Conservation (phyloP, 2,113 vertebrate genomes). For the Cyprinus carpio region DNA sequence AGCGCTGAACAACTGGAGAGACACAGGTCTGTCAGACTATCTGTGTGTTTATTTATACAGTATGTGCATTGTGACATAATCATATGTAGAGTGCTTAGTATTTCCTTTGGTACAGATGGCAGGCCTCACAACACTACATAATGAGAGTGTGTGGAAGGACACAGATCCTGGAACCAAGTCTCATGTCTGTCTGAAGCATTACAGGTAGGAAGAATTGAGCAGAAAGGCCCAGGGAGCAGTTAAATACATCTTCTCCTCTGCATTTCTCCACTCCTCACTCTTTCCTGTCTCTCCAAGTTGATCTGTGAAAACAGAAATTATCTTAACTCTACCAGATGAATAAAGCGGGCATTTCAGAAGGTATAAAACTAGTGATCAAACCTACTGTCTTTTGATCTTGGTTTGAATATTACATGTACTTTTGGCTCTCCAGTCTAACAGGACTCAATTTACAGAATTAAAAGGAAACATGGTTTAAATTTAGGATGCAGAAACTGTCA, state of each 20-base stretch:
- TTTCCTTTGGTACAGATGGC: constrained; percentile 5
- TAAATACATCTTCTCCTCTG: constrained; percentile 2
- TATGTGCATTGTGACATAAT: background rate
- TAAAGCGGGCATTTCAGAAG: background rate
- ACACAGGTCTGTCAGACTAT: constrained; percentile 19
- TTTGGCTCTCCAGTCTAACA: background rate
- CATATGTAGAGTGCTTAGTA: background rate
- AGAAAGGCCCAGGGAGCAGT: constrained; percentile 1
- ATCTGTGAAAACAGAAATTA: background rate
- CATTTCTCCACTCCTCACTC: constrained; percentile 7
- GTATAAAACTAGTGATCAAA: background rate
- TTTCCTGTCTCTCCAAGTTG: background rate
- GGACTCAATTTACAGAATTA: background rate
- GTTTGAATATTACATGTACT: background rate
- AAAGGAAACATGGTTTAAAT: background rate
- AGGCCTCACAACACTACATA: background rate
- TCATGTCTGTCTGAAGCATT: constrained; percentile 27
- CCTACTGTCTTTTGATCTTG: background rate
- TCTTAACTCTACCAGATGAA: background rate
- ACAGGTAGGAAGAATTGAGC: background rate
- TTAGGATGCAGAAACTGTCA: background rate
- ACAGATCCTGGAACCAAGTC: background rate
- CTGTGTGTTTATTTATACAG: constrained; percentile 21
- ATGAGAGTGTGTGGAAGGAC: background rate
- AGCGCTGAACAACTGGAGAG: constrained; percentile 31